Base-by-base conservation (phyloP, 2,113 vertebrate genomes). In the Prunella himalayana region DNA sequence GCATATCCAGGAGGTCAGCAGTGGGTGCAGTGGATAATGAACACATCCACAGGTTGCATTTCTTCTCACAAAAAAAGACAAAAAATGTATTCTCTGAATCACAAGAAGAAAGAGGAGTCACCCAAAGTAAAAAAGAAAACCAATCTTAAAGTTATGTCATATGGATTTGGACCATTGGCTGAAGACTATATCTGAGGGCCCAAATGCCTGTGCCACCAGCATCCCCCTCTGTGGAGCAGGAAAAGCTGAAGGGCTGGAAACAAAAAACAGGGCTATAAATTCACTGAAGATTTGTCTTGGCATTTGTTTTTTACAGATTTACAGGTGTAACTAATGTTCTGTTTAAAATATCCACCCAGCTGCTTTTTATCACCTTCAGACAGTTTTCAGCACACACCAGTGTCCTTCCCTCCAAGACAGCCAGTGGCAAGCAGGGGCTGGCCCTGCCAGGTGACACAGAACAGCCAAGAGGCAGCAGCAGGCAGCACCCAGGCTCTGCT, bases 291-390 rank as follows among this genome's bases (percentile, higher is more conserved):
- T 95, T 95, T 92, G 28, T 42, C 69, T 89, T 65, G 72, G 72
- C 45, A n/a, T 86, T 92, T 91, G n/a, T 64, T 94, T 92, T 90
- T 64, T 68, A 75, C 44, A 75, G 68, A 78, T 88, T 66, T 84
- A 44, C 61, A 79, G 49, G 79, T 64, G 53, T 25, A 71, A 47
- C 0, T 0, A 81, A 42, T 19, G 47, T 47, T 73, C 47, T 66
- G 35, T 60, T 77, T 88, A 72, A 78, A 93, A 85, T 45, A 90
- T 7, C 22, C 53, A 68, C 31, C 35, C 81, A 60, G 65, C 44
- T 85, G 66, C 49, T 60, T 65, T 92, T 42, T 91, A 59, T 65
- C 83, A 45, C 45, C 57, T 79, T 84, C 78, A 45, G 65, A 41
- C 51, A 41, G 64, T 50, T 60, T 19, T 37, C 37, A 76, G 63